Conservation (phyloP, 2,888 invertebrate genomes). For the Atethmia centrago region DNA sequence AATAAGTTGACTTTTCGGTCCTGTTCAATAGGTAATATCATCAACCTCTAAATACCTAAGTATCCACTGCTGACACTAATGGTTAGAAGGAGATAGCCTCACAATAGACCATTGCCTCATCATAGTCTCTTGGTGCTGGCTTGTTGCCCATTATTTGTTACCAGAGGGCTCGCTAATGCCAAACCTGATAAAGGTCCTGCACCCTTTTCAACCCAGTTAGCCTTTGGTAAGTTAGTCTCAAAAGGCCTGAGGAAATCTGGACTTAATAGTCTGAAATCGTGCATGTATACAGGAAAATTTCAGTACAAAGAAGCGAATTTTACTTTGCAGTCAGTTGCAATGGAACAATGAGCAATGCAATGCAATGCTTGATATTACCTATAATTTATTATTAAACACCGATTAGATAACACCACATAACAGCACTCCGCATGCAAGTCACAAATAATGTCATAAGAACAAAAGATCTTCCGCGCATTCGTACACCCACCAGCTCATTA, state of each 20-base stretch:
- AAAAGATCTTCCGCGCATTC: constrained; percentile 34
- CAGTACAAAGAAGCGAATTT: neutral
- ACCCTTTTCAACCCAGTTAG: neutral
- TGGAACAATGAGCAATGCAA: neutral
- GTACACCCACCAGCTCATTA: constrained; percentile 56
- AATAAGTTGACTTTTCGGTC: too few species aligned
- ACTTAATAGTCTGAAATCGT: neutral
- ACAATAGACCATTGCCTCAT: too few species aligned
- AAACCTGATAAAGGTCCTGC: neutral
- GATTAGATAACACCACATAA: constrained; percentile 33
- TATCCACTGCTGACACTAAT: too few species aligned
- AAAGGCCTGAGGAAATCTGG: too few species aligned
- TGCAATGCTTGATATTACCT: neutral
- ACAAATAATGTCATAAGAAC: constrained; percentile 32
- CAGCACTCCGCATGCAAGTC: constrained; percentile 18
- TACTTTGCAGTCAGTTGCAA: neutral
- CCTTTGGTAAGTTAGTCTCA: too few species aligned
- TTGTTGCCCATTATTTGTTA: too few species aligned
- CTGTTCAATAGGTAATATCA: neutral
- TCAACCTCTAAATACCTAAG: too few species aligned
- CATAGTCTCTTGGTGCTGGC: too few species aligned
- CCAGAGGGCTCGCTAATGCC: too few species aligned
- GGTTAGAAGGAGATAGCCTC: too few species aligned
- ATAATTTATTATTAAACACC: neutral
- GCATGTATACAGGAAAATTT: neutral